Evolutionary conservation across 2,888 invertebrate species (phyloP).

Genomic region (Drosophila longiperda): DNA sequence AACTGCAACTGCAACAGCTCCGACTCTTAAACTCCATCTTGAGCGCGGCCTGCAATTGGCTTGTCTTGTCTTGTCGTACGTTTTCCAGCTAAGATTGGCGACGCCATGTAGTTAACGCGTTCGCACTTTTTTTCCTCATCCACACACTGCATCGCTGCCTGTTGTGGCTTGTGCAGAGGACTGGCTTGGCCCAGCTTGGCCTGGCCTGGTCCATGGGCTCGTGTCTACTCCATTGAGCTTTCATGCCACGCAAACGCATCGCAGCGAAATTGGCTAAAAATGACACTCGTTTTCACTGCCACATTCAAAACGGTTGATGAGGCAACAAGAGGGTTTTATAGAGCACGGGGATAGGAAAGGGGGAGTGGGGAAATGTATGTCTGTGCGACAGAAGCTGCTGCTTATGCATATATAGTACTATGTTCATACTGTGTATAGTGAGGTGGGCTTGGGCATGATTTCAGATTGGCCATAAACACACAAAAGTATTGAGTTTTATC

Average conservation of each 20-base stretch:
- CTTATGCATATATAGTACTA: constrained; percentile 60
- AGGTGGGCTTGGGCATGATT: constrained; percentile 78
- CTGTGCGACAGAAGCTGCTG: constrained; percentile 52
- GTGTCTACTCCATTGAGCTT: constrained; percentile 79
- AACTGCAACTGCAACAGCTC: constrained; percentile 10
- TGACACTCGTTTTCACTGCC: constrained; percentile 74
- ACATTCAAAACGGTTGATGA: constrained; percentile 7
- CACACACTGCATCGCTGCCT: constrained; percentile 22
- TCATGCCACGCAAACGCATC: constrained; percentile 79
- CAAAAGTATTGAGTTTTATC: constrained; percentile 80
- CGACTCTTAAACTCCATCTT: constrained; percentile 30
- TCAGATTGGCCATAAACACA: constrained; percentile 80
- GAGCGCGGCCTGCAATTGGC: constrained; percentile 66
- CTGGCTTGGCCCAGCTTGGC: constrained; percentile 9
- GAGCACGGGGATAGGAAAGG: background rate
- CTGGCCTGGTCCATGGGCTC: constrained; percentile 62
- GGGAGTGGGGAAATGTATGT: background rate
- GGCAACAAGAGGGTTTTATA: background rate
- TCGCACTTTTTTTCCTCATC: constrained; percentile 70
- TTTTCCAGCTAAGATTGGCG: constrained; percentile 81
- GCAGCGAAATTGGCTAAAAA: constrained; percentile 77
- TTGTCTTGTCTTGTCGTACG: constrained; percentile 78
- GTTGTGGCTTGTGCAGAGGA: constrained; percentile 29
- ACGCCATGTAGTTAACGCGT: constrained; percentile 80
- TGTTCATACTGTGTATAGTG: constrained; percentile 35